These are phyloP conservation scores for Toxotes chatareus DNA, from an alignment of 2,113 vertebrate species.

Conservation along the genomic window DNA sequence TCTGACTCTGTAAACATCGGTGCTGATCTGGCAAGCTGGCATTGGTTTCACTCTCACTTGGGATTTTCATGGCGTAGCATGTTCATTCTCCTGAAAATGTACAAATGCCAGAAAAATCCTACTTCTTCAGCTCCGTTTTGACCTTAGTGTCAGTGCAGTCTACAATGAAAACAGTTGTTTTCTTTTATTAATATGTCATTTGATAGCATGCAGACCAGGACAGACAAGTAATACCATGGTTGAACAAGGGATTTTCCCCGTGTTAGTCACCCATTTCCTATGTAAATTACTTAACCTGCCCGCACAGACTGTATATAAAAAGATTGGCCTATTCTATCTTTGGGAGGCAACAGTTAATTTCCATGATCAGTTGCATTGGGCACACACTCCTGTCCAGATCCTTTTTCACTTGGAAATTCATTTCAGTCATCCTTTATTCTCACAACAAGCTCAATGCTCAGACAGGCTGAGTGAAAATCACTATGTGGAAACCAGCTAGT, in stretches of 20 bases:
- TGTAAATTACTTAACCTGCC: background rate
- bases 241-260: background rate
- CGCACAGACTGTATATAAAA: too few species aligned
- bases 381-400: background rate
- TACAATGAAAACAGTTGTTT: background rate
- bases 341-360: background rate
- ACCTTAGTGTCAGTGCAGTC: background rate
- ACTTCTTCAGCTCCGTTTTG: background rate
- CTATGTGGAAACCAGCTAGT: background rate
- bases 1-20: background rate
- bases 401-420: background rate
- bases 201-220: background rate
- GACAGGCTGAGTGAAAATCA: background rate
- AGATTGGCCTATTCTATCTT: background rate
- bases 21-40: background rate
- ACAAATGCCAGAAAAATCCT: background rate
- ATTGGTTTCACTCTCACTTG: background rate
- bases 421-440: background rate
- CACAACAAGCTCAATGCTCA: background rate
- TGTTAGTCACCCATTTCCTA: background rate
- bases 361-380: background rate
- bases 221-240: background rate
- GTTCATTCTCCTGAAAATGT: background rate
- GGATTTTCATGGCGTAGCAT: background rate
- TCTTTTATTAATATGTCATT: slow-evolving; percentile 2